Evolutionary conservation across 1,140 invertebrate species (phyloP).

Genomic region (Rhynchophorus ferrugineus): DNA sequence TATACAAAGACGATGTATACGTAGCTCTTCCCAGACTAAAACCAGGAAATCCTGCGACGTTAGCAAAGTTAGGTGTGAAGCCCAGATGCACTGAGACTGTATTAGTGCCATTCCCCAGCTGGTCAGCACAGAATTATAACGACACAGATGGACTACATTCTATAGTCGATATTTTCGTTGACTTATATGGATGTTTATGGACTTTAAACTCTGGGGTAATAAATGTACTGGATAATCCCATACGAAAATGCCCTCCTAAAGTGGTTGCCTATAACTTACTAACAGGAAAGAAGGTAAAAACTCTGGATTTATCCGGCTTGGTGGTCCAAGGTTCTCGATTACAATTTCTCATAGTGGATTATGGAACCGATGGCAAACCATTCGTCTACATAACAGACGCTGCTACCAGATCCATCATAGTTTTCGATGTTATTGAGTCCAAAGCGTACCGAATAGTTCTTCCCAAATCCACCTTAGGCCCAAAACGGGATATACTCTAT

Average conservation of each 20-base stretch:
- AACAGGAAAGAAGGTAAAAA: constrained; percentile 50
- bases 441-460: constrained; percentile 52
- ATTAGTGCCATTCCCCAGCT: constrained; percentile 49
- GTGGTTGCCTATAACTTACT: constrained; percentile 48
- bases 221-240: constrained; percentile 46
- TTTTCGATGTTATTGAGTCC: constrained; percentile 51
- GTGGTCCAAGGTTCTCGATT: constrained; percentile 44
- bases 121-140: constrained; percentile 52
- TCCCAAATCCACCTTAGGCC: constrained; percentile 44
- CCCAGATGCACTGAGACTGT: constrained; percentile 40
- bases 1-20: constrained; percentile 47
- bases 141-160: constrained; percentile 50
- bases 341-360: constrained; percentile 55
- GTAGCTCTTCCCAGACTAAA: constrained; percentile 50
- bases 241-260: constrained; percentile 48
- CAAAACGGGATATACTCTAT: constrained; percentile 51
- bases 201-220: constrained; percentile 53
- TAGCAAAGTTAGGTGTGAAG: constrained; percentile 44
- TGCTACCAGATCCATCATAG: constrained; percentile 52
- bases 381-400: constrained; percentile 58
- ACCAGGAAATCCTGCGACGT: constrained; percentile 47
- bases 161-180: constrained; percentile 52
- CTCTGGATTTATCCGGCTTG: constrained; percentile 47
- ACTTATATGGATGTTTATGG: constrained; percentile 50
- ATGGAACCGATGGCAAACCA: constrained; percentile 43